Conservation (phyloP, 2,888 invertebrate species). For the Oscheius sp. region DNA sequence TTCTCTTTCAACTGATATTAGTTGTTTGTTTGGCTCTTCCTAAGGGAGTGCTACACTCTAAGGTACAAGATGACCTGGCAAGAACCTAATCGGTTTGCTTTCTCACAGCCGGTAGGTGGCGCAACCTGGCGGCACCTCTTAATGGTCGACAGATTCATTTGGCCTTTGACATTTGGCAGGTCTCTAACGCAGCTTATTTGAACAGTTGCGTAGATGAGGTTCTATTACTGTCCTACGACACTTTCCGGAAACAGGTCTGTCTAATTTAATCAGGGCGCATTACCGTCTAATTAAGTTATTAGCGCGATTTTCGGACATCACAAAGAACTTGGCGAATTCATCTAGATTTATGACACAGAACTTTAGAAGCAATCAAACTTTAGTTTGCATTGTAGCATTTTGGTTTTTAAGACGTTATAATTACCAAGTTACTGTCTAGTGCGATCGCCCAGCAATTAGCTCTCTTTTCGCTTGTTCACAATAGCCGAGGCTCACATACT, state of each 20-base stretch:
- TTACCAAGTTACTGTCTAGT: no score
- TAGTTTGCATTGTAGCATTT: no score
- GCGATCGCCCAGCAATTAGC: no score
- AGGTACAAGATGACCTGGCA: conserved; percentile 18
- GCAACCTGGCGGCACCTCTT: conserved; percentile 25
- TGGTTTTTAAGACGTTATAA: no score
- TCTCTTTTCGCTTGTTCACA: no score
- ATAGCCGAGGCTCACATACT: no score
- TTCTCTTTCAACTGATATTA: no score
- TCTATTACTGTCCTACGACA: background rate
- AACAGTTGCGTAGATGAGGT: background rate
- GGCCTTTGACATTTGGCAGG: conserved; percentile 17
- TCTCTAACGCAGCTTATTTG: conserved; percentile 16
- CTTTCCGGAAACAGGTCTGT: background rate
- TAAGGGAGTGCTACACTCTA: background rate
- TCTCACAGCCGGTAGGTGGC: conserved; percentile 24
- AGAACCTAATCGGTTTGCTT: conserved; percentile 28
- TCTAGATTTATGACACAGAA: no score
- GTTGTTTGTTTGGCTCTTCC: conserved; percentile 3
- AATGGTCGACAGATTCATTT: conserved; percentile 12
- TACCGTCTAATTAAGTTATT: conserved; percentile 19
- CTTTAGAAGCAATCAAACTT: no score
- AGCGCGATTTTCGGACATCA: background rate
- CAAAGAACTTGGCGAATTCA: no score
- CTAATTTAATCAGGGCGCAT: conserved; percentile 1